Base-by-base conservation (phyloP, 53 echinoderm and acorn worm species). In the Stichopus horrens region DNA sequence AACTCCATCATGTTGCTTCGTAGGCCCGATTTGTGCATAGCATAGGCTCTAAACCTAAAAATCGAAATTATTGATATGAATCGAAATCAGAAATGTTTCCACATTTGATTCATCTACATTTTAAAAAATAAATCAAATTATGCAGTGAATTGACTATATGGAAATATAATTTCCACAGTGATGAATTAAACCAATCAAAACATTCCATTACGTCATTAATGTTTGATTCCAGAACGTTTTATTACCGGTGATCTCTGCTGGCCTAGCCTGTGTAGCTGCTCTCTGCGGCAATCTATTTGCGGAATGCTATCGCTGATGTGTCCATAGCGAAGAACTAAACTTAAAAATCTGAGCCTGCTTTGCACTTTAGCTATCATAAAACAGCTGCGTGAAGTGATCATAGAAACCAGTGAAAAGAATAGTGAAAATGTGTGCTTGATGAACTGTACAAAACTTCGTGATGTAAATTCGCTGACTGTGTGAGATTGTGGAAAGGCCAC, bases 381-480 rank as follows among this genome's bases (percentile, higher is more conserved):
- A 58, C 58, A 58, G 6, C 58, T 7, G 9, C 58, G 9, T 58
- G 58, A 7, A 9, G 9, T 7, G 6, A 58, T 58, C 16, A 68
- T 68, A 6, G 16, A 6, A 14, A 68, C 68, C n/a, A n/a, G n/a
- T n/a, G n/a, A n/a, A n/a, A n/a, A n/a, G n/a, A n/a, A n/a, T n/a
- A n/a, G n/a, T n/a, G 54, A 78, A 78, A 78, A 78, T 78, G 79
- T 78, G 79, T 78, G 79, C 37, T 78, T 78, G 54, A 78, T 78
- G 79, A 53, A 78, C 79, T 78, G 53, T 78, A 53, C 79, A 55
- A 53, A 55, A 78, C 53, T 7, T 53, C 79, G 18, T 78, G 79
- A 5, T 8, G 54, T 78, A 78, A 78, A 78, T 78, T 78, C 19
- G 54, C 54, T 11, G 54, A 78, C 9, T 78, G 79, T 78, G 79